These are phyloP conservation scores for Psephotus haematonotus DNA, from an alignment of 2,113 vertebrate genomes.

Conservation along the genomic window DNA sequence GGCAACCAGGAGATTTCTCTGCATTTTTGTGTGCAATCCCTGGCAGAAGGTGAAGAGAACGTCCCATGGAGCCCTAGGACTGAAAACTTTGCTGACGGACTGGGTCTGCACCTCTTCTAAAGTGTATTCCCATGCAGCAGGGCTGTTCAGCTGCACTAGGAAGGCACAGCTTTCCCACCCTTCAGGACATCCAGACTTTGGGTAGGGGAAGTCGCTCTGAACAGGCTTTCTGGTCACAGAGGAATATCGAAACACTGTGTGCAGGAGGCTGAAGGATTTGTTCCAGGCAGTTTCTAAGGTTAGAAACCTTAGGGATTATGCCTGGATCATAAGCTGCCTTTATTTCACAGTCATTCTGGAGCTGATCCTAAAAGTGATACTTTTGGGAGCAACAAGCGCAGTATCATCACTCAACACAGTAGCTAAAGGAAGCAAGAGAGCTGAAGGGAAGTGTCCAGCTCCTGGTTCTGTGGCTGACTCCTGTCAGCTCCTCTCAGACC, in stretches of 20 bases:
- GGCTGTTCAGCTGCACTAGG: not conserved
- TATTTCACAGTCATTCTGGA: slow-evolving; percentile 18
- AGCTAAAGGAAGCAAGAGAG: slow-evolving; percentile 38
- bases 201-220: slow-evolving; percentile 22
- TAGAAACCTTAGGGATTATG: slow-evolving; percentile 24
- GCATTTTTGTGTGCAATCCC: not conserved
- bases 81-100: not conserved
- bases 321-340: not conserved
- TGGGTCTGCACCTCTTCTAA: not conserved
- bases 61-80: not conserved
- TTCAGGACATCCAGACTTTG: not conserved
- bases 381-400: slow-evolving; percentile 41
- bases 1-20: not conserved
- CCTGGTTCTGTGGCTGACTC: slow-evolving; percentile 10
- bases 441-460: not conserved
- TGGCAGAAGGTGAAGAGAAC: not conserved
- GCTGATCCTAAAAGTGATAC: slow-evolving; percentile 31
- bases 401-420: slow-evolving; percentile 47
- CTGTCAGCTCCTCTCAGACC: not conserved
- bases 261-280: not conserved
- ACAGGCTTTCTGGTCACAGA: not conserved
- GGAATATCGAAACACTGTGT: not conserved
- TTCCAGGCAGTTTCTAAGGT: slow-evolving; percentile 27
- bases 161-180: not conserved
- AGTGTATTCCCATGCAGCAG: not conserved